These are phyloP conservation scores for Lypha dubia DNA, from an alignment of 2,888 invertebrate species.

Conservation along the genomic window DNA sequence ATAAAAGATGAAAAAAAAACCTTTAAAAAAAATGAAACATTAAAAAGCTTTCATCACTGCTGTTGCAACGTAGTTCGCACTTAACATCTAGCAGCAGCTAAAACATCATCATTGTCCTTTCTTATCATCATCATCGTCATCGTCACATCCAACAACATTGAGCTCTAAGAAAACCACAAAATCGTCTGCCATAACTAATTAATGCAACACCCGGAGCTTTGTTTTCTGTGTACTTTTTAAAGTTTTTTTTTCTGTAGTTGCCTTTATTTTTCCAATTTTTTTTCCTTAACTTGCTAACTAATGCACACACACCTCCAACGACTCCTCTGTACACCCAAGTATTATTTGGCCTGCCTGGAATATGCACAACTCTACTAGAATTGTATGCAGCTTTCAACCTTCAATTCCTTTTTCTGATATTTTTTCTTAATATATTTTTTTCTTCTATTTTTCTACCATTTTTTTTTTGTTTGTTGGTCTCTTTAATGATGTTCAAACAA, in stretches of 20 bases:
- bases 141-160: constrained; percentile 74
- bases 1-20: constrained; percentile 24
- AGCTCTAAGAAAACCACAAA: constrained; percentile 79
- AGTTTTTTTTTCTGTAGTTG: constrained; percentile 1
- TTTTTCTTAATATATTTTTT: constrained; percentile 29
- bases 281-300: constrained; percentile 74
- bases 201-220: constrained; percentile 78
- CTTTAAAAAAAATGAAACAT: constrained; percentile 73
- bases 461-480: constrained; percentile 36
- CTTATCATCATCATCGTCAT: constrained; percentile 13
- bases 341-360: constrained; percentile 21
- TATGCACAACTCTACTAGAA: neutral
- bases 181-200: constrained; percentile 83
- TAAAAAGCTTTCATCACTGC: constrained; percentile 80
- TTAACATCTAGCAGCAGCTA: constrained; percentile 35
- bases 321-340: too few relatives aligned
- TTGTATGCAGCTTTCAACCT: constrained; percentile 40
- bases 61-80: constrained; percentile 53
- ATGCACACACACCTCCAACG: constrained; percentile 61
- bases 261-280: neutral
- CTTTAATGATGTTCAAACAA: constrained; percentile 46
- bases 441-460: constrained; percentile 28
- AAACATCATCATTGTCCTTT: constrained; percentile 8
- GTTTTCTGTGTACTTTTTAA: constrained; percentile 64
- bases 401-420: constrained; percentile 64